Evolutionary conservation across 2,888 invertebrate species (phyloP).

Genomic region (Drosophila greeni): DNA sequence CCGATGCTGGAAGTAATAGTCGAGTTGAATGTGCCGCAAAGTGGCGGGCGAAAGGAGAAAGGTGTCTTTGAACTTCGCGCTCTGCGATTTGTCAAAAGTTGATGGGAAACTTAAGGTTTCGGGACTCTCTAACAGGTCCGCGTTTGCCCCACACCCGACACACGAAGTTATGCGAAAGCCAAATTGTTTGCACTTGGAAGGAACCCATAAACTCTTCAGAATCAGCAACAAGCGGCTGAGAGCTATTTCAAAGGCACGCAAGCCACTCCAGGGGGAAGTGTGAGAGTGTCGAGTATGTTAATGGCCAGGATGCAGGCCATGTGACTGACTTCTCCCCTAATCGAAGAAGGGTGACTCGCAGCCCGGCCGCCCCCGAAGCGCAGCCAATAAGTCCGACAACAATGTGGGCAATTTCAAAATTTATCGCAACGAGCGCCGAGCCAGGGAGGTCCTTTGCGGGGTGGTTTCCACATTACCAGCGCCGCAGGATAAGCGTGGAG

Average conservation of each 20-base stretch:
- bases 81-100: constrained; percentile 4
- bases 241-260: constrained; percentile 57
- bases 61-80: background rate
- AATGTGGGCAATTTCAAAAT: constrained; percentile 64
- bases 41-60: background rate
- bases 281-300: constrained; percentile 63
- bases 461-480: constrained; percentile 50
- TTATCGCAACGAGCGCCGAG: constrained; percentile 39
- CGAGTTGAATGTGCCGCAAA: constrained; percentile 23
- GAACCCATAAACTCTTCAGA: constrained; percentile 41
- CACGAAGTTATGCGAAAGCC: constrained; percentile 29
- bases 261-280: constrained; percentile 40
- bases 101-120: constrained; percentile 8
- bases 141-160: background rate
- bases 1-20: constrained; percentile 36
- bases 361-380: constrained; percentile 47
- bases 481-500: constrained; percentile 39
- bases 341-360: constrained; percentile 26
- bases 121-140: background rate
- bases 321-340: constrained; percentile 49
- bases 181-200: constrained; percentile 59
- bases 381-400: constrained; percentile 61
- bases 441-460: constrained; percentile 38
- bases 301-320: constrained; percentile 62
- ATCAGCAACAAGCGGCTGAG: constrained; percentile 23